These are phyloP conservation scores for Melanocharis versteri DNA, from an alignment of 2,113 vertebrate genomes.

Conservation along the genomic window DNA sequence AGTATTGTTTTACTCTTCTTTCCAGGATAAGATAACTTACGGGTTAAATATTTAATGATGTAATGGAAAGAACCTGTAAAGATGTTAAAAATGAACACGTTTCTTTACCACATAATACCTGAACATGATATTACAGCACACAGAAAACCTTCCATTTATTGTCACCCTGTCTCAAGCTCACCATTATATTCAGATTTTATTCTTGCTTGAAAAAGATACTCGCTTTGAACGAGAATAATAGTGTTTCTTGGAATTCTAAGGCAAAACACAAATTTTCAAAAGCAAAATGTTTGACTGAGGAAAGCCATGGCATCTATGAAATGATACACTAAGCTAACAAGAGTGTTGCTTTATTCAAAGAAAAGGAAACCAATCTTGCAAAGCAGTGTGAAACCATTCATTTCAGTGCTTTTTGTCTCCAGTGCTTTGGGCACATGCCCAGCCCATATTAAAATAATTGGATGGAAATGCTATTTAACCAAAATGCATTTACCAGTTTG, in stretches of 20 bases:
- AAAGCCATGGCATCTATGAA: background rate
- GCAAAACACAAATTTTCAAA: background rate
- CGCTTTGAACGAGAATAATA: background rate
- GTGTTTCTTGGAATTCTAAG: background rate
- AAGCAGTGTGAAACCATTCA: slow-evolving; percentile 21
- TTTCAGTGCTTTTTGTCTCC: slow-evolving; percentile 5
- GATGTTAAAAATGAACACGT: background rate
- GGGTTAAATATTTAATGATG: slow-evolving; percentile 58
- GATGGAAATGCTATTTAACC: background rate
- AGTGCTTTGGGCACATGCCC: background rate
- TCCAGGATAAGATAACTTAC: slow-evolving; percentile 8
- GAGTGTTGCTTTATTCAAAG: slow-evolving; percentile 10
- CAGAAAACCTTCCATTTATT: background rate
- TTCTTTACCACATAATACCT: background rate
- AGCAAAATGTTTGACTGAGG: background rate
- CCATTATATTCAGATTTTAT: background rate
- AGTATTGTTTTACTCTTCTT: slow-evolving; percentile 59
- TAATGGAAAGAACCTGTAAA: slow-evolving; percentile 19
- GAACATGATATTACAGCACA: background rate
- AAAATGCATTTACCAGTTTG: background rate
- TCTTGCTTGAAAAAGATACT: background rate
- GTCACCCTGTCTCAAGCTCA: background rate
- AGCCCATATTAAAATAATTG: slow-evolving; percentile 5
- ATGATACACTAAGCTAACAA: background rate
- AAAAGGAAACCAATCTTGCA: slow-evolving; percentile 33